Evolutionary conservation across 2,888 invertebrate genomes (phyloP), one percentile per base, ranked within the genome.

Genomic region (Drosophila lacicola): DNA sequence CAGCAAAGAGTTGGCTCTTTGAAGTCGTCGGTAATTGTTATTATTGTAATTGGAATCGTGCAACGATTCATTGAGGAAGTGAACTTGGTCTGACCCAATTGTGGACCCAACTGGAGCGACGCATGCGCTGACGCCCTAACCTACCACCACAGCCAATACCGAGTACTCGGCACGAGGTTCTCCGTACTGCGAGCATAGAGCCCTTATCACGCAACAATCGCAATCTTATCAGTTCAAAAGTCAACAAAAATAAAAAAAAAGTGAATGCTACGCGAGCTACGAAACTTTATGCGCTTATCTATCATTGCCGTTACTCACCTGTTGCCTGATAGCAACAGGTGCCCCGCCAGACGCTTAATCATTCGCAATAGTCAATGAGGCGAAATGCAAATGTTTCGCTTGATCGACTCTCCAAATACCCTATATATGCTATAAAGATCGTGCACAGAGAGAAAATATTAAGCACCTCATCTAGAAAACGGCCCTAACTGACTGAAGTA

Each of bases 1-100:
- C 21, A 37, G 49, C 49, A 51, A 60, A 68, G 68, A 65, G 45
- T 55, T 39, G 19, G 6, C 47, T 58, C 70, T 77, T 86, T 83
- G 78, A 87, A 76, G 76, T 79, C 54, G 36, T 51, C 41, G 58
- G 56, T 55, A 42, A 75, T 60, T 55, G 60, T 50, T 33, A 58
- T 17, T 17, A 17, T 56, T 78, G 50, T 44, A 55, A 69, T 78
- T 74, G 75, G 34, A 67, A 69, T 77, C 74, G 65, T 70, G 75
- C 72, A 63, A 75, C 67, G 50, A 53, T 63, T 67, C 61, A 65
- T 80, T 80, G 73, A 75, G 83, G 81, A 82, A 82, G 70, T 89
- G 83, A 83, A 83, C 87, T 89, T 87, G 86, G 44, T 57, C 37
- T 85, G 85, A 89, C 89, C 85, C 75, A 85, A 70, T 89, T 87